These are phyloP conservation scores for Grammomys surdaster DNA, from an alignment of 2,113 vertebrate species.

Conservation along the genomic window DNA sequence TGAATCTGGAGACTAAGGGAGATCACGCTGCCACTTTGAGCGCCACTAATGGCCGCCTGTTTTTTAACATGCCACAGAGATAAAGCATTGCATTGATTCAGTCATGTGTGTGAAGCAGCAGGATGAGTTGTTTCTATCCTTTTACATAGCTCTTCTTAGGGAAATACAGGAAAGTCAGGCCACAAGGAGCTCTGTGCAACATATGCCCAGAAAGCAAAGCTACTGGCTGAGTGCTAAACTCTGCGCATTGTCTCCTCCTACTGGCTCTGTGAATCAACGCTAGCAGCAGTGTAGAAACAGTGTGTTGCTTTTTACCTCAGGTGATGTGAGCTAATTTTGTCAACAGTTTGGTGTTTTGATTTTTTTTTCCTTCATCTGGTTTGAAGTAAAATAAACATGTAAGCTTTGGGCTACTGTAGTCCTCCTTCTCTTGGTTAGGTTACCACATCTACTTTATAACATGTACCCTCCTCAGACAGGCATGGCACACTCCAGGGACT, in stretches of 20 bases:
- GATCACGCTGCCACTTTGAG: background rate
- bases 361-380: background rate
- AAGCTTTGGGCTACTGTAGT: background rate
- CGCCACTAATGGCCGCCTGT: background rate
- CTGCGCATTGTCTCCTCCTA: background rate
- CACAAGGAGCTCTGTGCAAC: background rate
- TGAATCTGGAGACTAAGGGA: background rate
- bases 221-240: background rate
- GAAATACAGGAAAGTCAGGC: background rate
- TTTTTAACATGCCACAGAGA: background rate
- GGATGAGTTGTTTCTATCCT: background rate
- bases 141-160: slow-evolving; percentile 33
- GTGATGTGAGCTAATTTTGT: slow-evolving; percentile 4
- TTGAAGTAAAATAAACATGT: background rate
- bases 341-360: background rate
- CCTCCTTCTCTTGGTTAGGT: background rate
- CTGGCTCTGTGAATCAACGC: background rate
- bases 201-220: background rate
- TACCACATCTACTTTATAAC: background rate
- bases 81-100: background rate
- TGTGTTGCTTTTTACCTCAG: background rate
- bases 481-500: background rate
- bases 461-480: background rate
- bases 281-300: background rate
- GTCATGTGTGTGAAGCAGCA: background rate